Conservation (phyloP, 1,140 invertebrate species). For the Eumaeus atala region DNA sequence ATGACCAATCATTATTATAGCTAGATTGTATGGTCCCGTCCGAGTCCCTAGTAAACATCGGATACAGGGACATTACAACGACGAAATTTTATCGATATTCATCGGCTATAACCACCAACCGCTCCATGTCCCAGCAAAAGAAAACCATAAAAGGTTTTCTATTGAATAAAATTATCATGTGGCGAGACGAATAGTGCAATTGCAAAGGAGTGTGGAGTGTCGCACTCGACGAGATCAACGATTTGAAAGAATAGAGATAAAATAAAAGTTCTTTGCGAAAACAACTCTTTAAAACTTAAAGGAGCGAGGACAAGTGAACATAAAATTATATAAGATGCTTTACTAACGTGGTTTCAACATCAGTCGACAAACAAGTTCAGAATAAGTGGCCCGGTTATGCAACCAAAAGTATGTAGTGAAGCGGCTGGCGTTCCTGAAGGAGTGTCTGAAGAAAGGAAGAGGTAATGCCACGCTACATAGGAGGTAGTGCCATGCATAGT, state of each 20-base stretch:
- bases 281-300: constrained; percentile 37
- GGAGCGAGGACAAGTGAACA: constrained; percentile 29
- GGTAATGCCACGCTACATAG: too few species aligned
- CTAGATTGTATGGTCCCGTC: constrained; percentile 15
- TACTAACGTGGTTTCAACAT: constrained; percentile 32
- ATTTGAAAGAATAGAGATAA: constrained; percentile 29
- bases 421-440: constrained; percentile 18
- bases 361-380: constrained; percentile 25
- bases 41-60: constrained; percentile 26
- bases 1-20: too few species aligned
- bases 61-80: constrained; percentile 30
- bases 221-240: constrained; percentile 27
- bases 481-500: too few species aligned
- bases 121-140: constrained; percentile 23
- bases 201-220: constrained; percentile 30
- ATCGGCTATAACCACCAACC: constrained; percentile 27
- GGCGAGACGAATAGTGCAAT: constrained; percentile 29
- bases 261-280: constrained; percentile 32
- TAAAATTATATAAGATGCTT: constrained; percentile 32
- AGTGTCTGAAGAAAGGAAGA: constrained; percentile 20
- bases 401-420: constrained; percentile 28
- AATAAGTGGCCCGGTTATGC: constrained; percentile 25
- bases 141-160: constrained; percentile 25
- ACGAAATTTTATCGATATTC: constrained; percentile 29
- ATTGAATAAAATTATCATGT: constrained; percentile 30